Evolutionary conservation across 2,113 vertebrate genomes (phyloP).

Genomic region (Agelaius tricolor): DNA sequence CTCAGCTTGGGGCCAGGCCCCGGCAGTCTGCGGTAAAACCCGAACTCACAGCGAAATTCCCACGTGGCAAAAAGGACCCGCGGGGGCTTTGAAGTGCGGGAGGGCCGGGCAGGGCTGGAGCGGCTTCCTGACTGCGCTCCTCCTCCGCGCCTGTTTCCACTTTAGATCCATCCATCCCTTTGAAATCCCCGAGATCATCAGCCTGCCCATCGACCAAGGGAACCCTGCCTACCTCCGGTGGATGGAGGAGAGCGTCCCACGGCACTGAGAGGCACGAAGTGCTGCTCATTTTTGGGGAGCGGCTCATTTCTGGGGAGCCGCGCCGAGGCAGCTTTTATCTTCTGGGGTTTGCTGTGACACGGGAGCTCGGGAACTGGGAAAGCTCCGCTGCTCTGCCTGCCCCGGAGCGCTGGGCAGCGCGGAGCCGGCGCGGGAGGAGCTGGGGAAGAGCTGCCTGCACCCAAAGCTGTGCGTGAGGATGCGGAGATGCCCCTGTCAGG

Average conservation of each 20-base stretch:
- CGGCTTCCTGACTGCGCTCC: neutral
- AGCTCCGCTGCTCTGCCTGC: neutral
- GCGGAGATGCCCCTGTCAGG: rapidly evolving
- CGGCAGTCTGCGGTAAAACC: neutral
- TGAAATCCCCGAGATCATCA: conserved; percentile 85
- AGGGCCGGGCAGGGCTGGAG: neutral
- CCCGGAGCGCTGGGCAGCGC: neutral
- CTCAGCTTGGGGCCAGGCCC: neutral
- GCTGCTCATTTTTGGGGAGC: rapidly evolving
- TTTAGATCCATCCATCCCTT: conserved; percentile 86
- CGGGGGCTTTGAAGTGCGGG: neutral
- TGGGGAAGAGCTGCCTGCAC: neutral
- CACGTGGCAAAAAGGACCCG: neutral
- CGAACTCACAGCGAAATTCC: neutral
- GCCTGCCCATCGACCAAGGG: conserved; percentile 82
- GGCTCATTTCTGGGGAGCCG: neutral
- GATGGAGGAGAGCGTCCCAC: conserved; percentile 81
- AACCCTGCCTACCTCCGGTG: conserved; percentile 80
- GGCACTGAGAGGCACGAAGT: neutral
- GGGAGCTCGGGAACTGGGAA: neutral
- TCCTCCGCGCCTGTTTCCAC: neutral
- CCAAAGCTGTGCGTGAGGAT: neutral
- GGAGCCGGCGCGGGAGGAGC: neutral
- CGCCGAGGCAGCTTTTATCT: neutral
- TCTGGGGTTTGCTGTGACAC: rapidly evolving